phyloP scores from a whole-genome alignment of 1,140 invertebrate genomes.

The Drosophila ohnishii region DNA sequence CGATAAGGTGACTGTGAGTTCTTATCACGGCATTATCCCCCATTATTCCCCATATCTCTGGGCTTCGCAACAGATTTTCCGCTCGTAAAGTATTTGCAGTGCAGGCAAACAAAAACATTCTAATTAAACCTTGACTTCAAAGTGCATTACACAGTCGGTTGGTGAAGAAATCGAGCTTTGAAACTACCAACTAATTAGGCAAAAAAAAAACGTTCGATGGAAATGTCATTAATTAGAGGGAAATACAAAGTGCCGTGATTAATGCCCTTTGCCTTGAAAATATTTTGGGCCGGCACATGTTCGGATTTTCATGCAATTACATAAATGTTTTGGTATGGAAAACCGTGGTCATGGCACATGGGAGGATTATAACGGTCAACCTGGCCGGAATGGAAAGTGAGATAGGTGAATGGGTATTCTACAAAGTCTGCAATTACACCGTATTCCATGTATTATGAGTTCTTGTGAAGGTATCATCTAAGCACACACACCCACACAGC shows the following conservation, averaged over 20 bases:
- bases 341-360: slow-evolving; percentile 4
- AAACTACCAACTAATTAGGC: slow-evolving; percentile 11
- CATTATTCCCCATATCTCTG: slow-evolving; percentile 12
- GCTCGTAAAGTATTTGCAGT: slow-evolving; percentile 13
- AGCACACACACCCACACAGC: slow-evolving; percentile 18
- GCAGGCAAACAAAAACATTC: slow-evolving; percentile 29
- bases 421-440: slow-evolving; percentile 42
- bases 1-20: background rate
- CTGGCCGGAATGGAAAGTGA: slow-evolving; percentile 14
- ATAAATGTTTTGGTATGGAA: slow-evolving; percentile 20
- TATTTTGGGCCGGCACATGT: slow-evolving; percentile 34
- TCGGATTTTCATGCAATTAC: slow-evolving; percentile 32
- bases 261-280: slow-evolving; percentile 26
- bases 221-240: slow-evolving; percentile 13
- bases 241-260: slow-evolving; percentile 19
- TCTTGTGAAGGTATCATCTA: slow-evolving; percentile 45
- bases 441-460: slow-evolving; percentile 19
- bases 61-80: slow-evolving; percentile 15
- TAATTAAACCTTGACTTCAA: slow-evolving; percentile 40
- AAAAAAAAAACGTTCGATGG: background rate
- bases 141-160: slow-evolving; percentile 13
- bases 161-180: background rate
- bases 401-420: slow-evolving; percentile 34
- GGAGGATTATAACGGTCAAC: slow-evolving; percentile 1
- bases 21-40: slow-evolving; percentile 24